A percentile compares a stretch with the other conserved stretches of the same genome.
Conservation (phyloP, 2,888 invertebrate genomes). For the Resseliella maxima region DNA sequence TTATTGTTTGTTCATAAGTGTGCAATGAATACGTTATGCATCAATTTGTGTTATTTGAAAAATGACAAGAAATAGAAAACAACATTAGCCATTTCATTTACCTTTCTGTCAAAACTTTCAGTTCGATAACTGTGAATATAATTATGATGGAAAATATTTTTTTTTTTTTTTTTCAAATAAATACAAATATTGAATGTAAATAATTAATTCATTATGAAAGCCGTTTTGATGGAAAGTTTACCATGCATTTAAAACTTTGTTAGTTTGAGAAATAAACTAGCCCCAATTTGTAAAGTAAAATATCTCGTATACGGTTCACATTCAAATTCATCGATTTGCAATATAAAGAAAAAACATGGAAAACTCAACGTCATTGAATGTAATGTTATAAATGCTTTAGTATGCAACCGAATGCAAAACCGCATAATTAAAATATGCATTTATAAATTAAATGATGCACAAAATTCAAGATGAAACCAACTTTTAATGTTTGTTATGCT, state of each 20-base stretch:
- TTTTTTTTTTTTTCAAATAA: not conserved
- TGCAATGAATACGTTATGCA: too few species aligned
- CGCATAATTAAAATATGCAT: slow-evolving; percentile 9
- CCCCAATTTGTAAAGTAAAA: not conserved
- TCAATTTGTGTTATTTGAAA: not conserved
- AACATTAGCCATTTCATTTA: not conserved
- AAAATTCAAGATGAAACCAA: not conserved
- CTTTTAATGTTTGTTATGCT: slow-evolving; percentile 10
- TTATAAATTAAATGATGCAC: slow-evolving; percentile 15
- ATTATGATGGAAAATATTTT: not conserved
- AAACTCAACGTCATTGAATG: not conserved
- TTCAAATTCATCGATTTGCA: not conserved
- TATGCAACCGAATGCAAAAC: not conserved
- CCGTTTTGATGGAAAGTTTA: not conserved
- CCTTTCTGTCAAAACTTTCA: not conserved
- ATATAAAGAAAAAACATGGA: not conserved
- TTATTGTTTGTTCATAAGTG: not conserved
- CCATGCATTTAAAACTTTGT: not conserved
- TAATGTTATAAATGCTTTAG: not conserved
- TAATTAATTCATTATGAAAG: not conserved
- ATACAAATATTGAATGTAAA: not conserved
- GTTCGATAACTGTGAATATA: not conserved
- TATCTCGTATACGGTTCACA: too few species aligned
- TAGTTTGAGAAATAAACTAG: slow-evolving; percentile 10
- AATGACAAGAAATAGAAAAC: too few species aligned